Conservation (phyloP, 2,113 vertebrate genomes). For the Amphiprion percula region DNA sequence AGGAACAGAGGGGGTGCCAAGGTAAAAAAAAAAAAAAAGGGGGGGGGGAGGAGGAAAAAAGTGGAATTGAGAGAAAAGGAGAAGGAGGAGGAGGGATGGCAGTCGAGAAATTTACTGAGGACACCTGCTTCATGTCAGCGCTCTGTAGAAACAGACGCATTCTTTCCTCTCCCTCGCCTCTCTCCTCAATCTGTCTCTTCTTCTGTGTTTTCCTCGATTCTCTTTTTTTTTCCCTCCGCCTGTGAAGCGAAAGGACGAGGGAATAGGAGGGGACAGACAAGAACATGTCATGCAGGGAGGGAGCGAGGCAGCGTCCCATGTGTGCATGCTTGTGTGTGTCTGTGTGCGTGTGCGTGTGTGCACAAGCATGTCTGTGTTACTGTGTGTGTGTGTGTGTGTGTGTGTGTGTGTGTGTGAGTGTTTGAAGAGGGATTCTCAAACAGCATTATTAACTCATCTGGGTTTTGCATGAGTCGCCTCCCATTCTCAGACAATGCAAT, state of each 20-base stretch:
- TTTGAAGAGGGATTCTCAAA: slow-evolving; percentile 75
- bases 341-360: not conserved
- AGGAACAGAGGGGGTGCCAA: slow-evolving; percentile 24
- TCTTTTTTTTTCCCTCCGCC: not conserved
- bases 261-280: slow-evolving; percentile 61
- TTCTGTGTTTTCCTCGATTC: slow-evolving; percentile 13
- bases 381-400: not conserved
- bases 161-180: slow-evolving; percentile 34
- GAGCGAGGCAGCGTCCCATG: slow-evolving; percentile 13
- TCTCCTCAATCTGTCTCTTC: slow-evolving; percentile 37
- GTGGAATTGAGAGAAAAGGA: not conserved
- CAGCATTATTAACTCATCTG: slow-evolving; percentile 80
- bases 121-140: slow-evolving; percentile 71
- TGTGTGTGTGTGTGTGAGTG: slow-evolving; percentile 18
- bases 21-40: not conserved
- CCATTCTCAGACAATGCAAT: slow-evolving; percentile 38
- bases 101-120: slow-evolving; percentile 52
- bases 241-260: slow-evolving; percentile 36
- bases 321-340: slow-evolving; percentile 10
- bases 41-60: not conserved
- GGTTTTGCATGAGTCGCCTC: slow-evolving; percentile 67
- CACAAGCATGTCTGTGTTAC: slow-evolving; percentile 21
- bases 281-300: slow-evolving; percentile 55
- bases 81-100: slow-evolving; percentile 5
- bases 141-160: slow-evolving; percentile 40